Percentiles rank a stretch among this genome's conserved stretches.
Evolutionary conservation across 2,113 vertebrate genomes (phyloP).

Genomic region (Atrichornis clamosus): DNA sequence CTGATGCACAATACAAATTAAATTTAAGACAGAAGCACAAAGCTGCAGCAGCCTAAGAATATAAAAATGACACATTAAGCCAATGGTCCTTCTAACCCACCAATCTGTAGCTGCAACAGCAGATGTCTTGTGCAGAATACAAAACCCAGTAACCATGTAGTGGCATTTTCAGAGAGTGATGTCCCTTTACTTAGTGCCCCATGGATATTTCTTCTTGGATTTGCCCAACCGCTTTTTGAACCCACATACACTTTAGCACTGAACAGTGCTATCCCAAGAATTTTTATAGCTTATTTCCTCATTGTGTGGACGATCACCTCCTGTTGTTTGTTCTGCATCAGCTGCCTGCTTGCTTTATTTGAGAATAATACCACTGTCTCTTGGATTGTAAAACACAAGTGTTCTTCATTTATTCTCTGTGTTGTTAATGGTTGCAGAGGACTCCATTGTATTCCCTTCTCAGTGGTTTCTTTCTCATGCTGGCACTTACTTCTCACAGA

Average conservation of each 20-base stretch:
- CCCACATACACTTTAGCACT: neutral
- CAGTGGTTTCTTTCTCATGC: neutral
- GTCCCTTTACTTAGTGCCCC: neutral
- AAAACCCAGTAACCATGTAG: neutral
- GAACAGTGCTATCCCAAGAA: neutral
- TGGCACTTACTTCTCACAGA: neutral
- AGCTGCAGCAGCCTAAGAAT: neutral
- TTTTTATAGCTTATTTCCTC: neutral
- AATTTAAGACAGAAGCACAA: neutral
- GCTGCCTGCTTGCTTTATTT: neutral
- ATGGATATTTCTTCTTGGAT: neutral
- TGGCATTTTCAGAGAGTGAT: neutral
- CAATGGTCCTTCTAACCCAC: neutral
- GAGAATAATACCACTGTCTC: neutral
- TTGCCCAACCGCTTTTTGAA: neutral
- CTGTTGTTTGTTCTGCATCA: neutral
- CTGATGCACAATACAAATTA: neutral
- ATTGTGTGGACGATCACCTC: neutral
- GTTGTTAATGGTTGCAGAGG: neutral
- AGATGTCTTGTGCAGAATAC: neutral
- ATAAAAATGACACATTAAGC: neutral
- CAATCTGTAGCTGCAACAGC: neutral
- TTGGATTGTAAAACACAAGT: neutral
- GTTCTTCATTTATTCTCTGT: neutral
- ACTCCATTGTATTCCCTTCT: neutral